Base-by-base conservation (phyloP, 2,797 vertebrate species). In the Liasis olivaceus region DNA sequence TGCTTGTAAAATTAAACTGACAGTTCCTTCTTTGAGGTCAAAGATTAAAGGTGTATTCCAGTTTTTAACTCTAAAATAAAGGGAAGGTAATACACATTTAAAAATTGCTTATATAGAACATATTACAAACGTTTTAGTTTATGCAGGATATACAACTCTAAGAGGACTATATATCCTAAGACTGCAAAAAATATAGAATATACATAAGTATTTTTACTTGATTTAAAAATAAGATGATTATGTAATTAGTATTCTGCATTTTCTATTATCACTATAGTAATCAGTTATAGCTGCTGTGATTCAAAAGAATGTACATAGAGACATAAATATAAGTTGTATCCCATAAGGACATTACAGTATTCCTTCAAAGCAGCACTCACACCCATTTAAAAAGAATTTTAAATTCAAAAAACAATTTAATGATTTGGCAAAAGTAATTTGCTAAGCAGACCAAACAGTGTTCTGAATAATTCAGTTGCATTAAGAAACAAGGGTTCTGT, bases 11-110 rank as follows among this genome's bases (percentile, higher is more conserved):
- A 99, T 99, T 95, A 99, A 98, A 95, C 99, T 99, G 93, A 99
- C 98, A 15, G 98, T 98, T 97, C 99, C 99, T 95, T 99, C 99
- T 97, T 99, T 99, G 94, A 99, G 98, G 96, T 99, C 99, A 97
- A 99, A 99, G 96, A 99, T 99, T 96, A 99, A 97, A 1, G 99
- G 99, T 59, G 99, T 99, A 94, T 99, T 99, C 99, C 99, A 99
- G 97, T 99, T 99, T 97, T 98, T 98, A 20, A 98, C 98, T 93
- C 99, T 99, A 97, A 91, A 97, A 92, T 84, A 87, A 36, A n/a
- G 22, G 54, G 92, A 96, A 86, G 64, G 81, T 0, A 85, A 87
- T 31, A 81, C 8, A 86, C 4, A 22, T 95, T 95, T 95, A 93
- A 89, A 93, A 31, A 0, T 1, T 77, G 58, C 0, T 93, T 62